Base-by-base conservation (phyloP, 30 jellyfish, hydroid and myxozoan genomes). In the Turritopsis dohrnii region DNA sequence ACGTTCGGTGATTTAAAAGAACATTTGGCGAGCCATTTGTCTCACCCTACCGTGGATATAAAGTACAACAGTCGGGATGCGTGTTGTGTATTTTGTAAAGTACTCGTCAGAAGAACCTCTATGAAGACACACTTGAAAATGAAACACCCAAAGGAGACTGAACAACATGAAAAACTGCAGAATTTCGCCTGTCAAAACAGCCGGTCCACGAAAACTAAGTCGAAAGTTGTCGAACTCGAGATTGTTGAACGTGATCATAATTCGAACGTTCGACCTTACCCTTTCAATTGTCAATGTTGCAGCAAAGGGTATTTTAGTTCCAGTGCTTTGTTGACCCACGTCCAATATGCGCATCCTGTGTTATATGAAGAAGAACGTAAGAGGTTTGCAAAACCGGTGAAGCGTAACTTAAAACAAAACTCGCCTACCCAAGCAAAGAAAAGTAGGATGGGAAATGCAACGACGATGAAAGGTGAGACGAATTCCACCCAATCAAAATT, bases 231-330 rank as follows among this genome's bases (percentile, higher is more conserved):
- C 19, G 30, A 23, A 27, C 77, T 27, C 16, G 77, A 23, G 0
- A 27, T 1, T 69, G 9, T 69, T 17, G 77, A 69, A 0, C 77
- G 28, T 69, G 77, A 23, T n/a, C 77, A 28, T 13, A 21, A 28
- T 18, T 29, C 83, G 20, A 74, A 26, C n/a, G 16, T 41, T n/a
- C 28, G 71, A 71, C 89, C 89, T 26, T 82, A 82, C 60, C 89
- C 89, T 29, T 71, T 25, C 87, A 66, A 72, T 21, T 82, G 89
- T 69, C 20, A 66, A 8, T 86, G 71, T 25, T 82, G 89, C 83
- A 54, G 72, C 73, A 69, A 71, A n/a, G 89, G 89, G 8, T 82
- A 25, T 69, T 82, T n/a, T 52, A 71, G 31, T 16, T 21, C 19
- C 16, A 25, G 85, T 4, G 25, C 69, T 8, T 71, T 27, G 52